Base-by-base conservation (phyloP, 1,140 invertebrate species). In the Lordiphosa clarofinis region DNA sequence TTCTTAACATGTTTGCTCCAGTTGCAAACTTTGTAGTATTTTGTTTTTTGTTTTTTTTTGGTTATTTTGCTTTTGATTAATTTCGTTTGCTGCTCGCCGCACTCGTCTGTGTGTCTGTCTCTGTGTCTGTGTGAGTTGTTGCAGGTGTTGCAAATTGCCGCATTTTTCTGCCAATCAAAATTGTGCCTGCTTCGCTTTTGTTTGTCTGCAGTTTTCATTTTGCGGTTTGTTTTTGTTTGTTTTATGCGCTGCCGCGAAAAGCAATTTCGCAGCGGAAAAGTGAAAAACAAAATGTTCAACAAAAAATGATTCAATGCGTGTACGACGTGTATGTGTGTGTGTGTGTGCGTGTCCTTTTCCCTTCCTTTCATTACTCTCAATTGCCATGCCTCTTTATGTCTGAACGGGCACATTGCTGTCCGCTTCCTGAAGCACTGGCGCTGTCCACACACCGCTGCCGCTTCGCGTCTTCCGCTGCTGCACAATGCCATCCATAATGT, bases 401-500 rank as follows among this genome's bases (percentile, higher is more conserved):
- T 88, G 75, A 3, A 88, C 87, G 33, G 79, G 84, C 49, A 88
- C 87, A 62, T 88, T 88, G 68, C 72, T 88, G 33, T 88, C 87
- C 9, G 72, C 64, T 59, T 88, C 86, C 62, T 82, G 70, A 42
- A 88, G 56, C 8, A 87, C 67, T 10, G 86, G 76, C 56, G 87
- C 78, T 37, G 87, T 59, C 87, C 87, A 88, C 4, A 88, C 79
- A 13, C 86, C 87, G 52, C 87, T 88, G 47, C 87, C 87, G 15
- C 87, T 87, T 36, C 87, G 74, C 15, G 74, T 94, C 90, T 95
- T 95, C 49, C 94, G 90, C 4, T 94, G 93, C 79, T 94, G 94
- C 10, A 95, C 94, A 53, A 96, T 95, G 56, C 95, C 94, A 76
- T 96, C 95, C 94, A 96, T 95, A 57, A 96, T 95, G 78, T 96